phyloP scores from a whole-genome alignment of 2,888 invertebrate genomes.

The Drosophila quinaria region DNA sequence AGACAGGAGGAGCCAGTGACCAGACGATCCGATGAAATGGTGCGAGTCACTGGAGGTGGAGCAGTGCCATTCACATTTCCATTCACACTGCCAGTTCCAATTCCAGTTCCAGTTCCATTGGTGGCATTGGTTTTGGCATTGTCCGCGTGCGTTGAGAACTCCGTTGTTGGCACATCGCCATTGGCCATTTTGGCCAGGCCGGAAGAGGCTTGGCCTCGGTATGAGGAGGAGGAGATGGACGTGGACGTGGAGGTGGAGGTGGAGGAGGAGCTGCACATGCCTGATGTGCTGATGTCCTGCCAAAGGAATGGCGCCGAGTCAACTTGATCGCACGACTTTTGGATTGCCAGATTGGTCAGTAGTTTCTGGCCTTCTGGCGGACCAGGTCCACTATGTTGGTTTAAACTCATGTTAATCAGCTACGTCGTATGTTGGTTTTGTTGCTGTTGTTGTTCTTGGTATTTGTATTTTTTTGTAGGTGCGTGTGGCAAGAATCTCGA shows the following conservation, averaged over 20 bases:
- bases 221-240: background rate
- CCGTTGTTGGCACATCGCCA: constrained; percentile 20
- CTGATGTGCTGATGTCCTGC: constrained; percentile 50
- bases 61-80: constrained; percentile 27
- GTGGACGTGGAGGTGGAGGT: background rate
- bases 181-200: constrained; percentile 24
- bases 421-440: constrained; percentile 63
- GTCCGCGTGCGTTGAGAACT: constrained; percentile 4
- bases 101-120: too few relatives aligned
- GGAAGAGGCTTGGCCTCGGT: constrained; percentile 3
- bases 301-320: constrained; percentile 56
- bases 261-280: constrained; percentile 43
- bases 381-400: constrained; percentile 85
- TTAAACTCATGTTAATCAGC: constrained; percentile 86
- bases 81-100: too few relatives aligned
- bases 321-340: constrained; percentile 55
- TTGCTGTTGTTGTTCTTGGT: background rate
- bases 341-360: constrained; percentile 6
- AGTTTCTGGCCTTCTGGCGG: constrained; percentile 70
- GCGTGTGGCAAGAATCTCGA: constrained; percentile 18
- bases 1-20: constrained; percentile 93
- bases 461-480: constrained; percentile 22
- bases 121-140: constrained; percentile 25
- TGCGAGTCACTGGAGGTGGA: constrained; percentile 79
- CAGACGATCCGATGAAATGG: constrained; percentile 86